Base-by-base conservation (phyloP, 2,797 vertebrate genomes). In the Pyrocephalus nanus region DNA sequence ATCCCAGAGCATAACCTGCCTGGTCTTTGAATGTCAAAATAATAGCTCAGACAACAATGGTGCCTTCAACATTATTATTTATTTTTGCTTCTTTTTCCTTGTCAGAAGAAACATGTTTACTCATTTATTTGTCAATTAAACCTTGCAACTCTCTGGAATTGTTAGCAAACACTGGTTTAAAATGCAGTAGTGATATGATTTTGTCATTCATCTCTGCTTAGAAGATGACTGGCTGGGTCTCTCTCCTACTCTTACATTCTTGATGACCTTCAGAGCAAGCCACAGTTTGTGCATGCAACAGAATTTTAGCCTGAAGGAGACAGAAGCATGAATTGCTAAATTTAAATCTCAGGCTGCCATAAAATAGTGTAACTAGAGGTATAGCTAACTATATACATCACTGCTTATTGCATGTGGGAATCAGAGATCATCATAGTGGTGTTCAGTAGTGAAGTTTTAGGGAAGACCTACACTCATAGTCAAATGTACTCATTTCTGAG, bases 261-360 rank as follows among this genome's bases (percentile, higher is more conserved):
- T 71, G 34, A 12, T 69, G 40, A 34, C n/a, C 48, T 36, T 66
- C 21, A 50, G 32, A 53, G 19, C 22, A 55, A 91, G 17, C 23
- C 53, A 13, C 15, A 27, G 30, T 43, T 78, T 0, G 0, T 67
- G 13, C 25, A 32, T 21, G 4, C 62, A 81, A 47, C 25, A 36
- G 40, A 81, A 17, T 78, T 92, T 70, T 84, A 84, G 40, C 61
- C n/a, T 67, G 45, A 73, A 50, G 57, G 21, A 83, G 40, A 23
- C 12, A 43, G 38, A 90, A 83, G 16, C 3, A 4, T 83, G 55
- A 40, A 50, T 70, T 86, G 16, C 34, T 76, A 34, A 74, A 71
- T 47, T 40, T 55, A 71, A 47, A 58, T 81, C 48, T 84, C 45
- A 65, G 45, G 6, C 12, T 79, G 20, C 29, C 27, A 51, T 86